These are phyloP conservation scores for Cyanoramphus novaezelandiae DNA, from an alignment of 2,113 vertebrate species.

Conservation along the genomic window DNA sequence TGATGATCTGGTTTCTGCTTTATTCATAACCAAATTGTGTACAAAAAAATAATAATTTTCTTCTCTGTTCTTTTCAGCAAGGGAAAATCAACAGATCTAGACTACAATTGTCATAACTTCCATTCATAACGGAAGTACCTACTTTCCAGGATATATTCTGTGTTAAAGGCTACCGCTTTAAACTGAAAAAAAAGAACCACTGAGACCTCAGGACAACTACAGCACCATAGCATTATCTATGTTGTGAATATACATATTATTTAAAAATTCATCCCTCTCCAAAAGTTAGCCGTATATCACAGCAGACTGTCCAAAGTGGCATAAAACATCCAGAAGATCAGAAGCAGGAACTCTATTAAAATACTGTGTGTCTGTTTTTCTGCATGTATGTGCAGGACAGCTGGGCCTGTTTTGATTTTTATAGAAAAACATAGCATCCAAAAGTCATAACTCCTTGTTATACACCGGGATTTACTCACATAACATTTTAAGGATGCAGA, in stretches of 20 bases:
- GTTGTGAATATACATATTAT: background rate
- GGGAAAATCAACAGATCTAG: background rate
- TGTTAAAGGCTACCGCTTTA: background rate
- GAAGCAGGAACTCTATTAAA: background rate
- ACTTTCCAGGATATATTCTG: background rate
- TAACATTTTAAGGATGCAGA: background rate
- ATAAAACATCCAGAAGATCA: background rate
- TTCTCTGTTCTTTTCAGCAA: background rate
- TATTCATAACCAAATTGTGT: background rate
- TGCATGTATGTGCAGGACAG: background rate
- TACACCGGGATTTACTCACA: background rate
- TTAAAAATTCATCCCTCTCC: background rate
- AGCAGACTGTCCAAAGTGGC: background rate
- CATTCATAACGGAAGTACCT: background rate
- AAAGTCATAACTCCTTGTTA: background rate
- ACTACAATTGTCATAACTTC: accelerated
- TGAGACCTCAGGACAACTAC: background rate
- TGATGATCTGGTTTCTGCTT: background rate
- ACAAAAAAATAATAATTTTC: background rate
- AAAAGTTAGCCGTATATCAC: background rate
- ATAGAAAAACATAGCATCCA: background rate
- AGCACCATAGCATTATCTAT: background rate
- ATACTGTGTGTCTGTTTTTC: slow-evolving; percentile 2
- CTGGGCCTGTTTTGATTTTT: slow-evolving; percentile 50
- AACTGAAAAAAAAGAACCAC: background rate